A percentile compares a stretch with the other conserved stretches of the same genome.
phyloP scores from a whole-genome alignment of 2,797 vertebrate species.

The Oryzias dopingdopingensis region DNA sequence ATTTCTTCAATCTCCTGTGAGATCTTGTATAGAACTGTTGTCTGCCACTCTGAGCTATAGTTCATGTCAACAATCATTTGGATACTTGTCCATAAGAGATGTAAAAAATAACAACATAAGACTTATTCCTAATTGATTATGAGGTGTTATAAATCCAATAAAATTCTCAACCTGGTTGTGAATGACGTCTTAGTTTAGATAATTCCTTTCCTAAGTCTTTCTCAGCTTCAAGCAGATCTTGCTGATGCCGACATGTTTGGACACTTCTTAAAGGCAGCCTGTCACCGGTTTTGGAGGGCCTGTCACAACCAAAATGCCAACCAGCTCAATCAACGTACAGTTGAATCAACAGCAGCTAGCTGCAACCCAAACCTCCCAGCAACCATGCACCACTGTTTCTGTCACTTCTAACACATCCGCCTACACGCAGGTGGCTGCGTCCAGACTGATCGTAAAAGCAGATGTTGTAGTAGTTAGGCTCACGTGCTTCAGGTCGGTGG shows the following conservation, averaged over 20 bases:
- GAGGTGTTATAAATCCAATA: too few relatives aligned
- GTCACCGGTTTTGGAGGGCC: slow-evolving; percentile 13
- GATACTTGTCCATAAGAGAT: too few relatives aligned
- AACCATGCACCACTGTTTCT: neutral
- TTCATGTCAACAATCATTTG: too few relatives aligned
- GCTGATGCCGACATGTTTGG: slow-evolving; percentile 28
- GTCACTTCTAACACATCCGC: slow-evolving; percentile 6
- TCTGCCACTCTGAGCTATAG: too few relatives aligned
- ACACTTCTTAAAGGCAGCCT: slow-evolving; percentile 31
- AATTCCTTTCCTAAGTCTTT: neutral
- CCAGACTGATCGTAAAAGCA: neutral
- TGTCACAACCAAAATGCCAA: slow-evolving; percentile 4
- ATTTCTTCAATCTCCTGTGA: neutral
- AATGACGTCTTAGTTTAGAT: neutral
- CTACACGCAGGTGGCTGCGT: neutral
- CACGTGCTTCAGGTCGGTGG: slow-evolving; percentile 10
- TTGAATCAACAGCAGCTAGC: slow-evolving; percentile 15
- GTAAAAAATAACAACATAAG: too few relatives aligned
- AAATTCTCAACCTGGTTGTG: too few relatives aligned
- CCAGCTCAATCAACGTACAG: slow-evolving; percentile 11
- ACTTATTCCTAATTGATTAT: too few relatives aligned
- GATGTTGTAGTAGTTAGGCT: slow-evolving; percentile 15
- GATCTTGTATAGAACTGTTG: too few relatives aligned
- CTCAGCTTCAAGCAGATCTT: slow-evolving; percentile 1
- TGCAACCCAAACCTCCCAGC: neutral